These are phyloP conservation scores for Daphoenositta chrysoptera DNA, from an alignment of 2,113 vertebrate species.

Conservation along the genomic window DNA sequence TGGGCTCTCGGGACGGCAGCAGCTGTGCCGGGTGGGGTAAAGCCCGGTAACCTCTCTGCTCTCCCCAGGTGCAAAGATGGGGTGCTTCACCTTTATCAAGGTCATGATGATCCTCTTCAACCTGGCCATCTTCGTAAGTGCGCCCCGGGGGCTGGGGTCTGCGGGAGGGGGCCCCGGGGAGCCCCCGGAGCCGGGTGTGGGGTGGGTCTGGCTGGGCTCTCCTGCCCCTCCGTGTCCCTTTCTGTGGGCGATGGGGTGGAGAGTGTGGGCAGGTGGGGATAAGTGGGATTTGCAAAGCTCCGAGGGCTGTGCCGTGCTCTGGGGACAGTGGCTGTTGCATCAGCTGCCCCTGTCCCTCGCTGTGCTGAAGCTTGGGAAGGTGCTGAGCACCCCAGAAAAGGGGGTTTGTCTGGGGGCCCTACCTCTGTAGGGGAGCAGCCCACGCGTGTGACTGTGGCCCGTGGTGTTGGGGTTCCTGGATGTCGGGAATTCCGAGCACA, in stretches of 20 bases:
- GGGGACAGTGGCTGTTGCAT: not conserved
- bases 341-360: not conserved
- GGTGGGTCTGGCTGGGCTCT: not conserved
- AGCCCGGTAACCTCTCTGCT: not conserved
- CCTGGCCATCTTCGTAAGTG: conserved; percentile 89
- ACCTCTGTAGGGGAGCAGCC: not conserved
- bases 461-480: not conserved
- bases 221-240: not conserved
- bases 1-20: not conserved
- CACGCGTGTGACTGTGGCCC: not conserved
- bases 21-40: too few relatives aligned
- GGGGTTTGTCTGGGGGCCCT: fast-evolving
- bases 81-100: conserved; percentile 85
- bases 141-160: not conserved
- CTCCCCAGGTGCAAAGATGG: conserved; percentile 79
- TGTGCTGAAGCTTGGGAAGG: not conserved
- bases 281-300: not conserved
- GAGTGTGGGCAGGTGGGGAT: not conserved
- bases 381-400: not conserved
- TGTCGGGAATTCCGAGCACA: not conserved
- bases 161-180: too few relatives aligned
- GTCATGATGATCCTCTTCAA: conserved; percentile 87
- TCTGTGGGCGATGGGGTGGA: fast-evolving
- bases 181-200: not conserved
- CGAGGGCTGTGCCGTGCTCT: not conserved